phyloP scores from a whole-genome alignment of 2,113 vertebrate species.

The Coptodon bakossiorum region DNA sequence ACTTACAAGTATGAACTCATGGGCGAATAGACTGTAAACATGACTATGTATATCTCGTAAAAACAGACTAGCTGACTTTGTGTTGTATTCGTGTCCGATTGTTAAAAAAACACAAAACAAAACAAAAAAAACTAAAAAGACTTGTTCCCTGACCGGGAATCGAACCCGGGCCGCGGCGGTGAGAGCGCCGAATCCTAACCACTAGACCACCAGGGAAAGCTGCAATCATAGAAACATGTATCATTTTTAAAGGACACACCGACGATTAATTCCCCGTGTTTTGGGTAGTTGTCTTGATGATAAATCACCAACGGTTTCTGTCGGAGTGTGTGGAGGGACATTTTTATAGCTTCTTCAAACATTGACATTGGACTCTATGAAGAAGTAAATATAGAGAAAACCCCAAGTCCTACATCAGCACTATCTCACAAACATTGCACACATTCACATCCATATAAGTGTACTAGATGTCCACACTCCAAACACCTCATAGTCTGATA shows the following conservation, averaged over 20 bases:
- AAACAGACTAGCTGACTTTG: not conserved
- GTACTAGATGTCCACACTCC: not conserved
- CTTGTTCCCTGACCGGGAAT: slow-evolving; percentile 39
- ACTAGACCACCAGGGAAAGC: slow-evolving; percentile 39
- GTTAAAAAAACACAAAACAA: fast-evolving
- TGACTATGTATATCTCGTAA: not conserved
- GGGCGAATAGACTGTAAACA: not conserved
- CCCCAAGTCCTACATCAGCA: not conserved
- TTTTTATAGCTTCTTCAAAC: not conserved
- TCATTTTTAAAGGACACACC: fast-evolving
- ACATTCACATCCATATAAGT: not conserved
- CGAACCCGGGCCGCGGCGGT: slow-evolving; percentile 52
- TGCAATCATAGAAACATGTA: fast-evolving
- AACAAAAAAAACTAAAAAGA: fast-evolving
- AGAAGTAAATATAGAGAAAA: not conserved
- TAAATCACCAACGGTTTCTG: not conserved
- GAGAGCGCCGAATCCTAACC: slow-evolving; percentile 62
- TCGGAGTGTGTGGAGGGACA: not conserved
- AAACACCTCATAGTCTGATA: not conserved
- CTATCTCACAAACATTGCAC: not conserved
- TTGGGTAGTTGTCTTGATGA: fast-evolving
- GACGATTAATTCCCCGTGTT: fast-evolving
- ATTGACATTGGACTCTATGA: not conserved
- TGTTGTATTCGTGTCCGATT: not conserved
- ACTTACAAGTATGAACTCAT: not conserved